These are phyloP conservation scores for Leucosticte australis DNA, from an alignment of 2,113 vertebrate species.

Conservation along the genomic window DNA sequence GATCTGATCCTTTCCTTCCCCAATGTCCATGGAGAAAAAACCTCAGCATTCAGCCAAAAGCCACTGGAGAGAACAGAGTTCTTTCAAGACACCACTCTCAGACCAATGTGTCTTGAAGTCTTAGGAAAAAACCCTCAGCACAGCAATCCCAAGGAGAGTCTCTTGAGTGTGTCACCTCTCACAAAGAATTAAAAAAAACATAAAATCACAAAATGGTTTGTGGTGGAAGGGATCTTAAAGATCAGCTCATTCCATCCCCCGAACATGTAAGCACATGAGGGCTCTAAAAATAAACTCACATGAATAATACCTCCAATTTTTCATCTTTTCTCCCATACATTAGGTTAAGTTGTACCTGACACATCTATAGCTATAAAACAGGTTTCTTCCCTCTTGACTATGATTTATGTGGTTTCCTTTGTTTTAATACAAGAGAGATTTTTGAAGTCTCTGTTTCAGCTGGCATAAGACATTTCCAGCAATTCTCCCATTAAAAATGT, in stretches of 20 bases:
- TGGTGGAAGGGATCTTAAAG: neutral
- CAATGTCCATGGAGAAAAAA: neutral
- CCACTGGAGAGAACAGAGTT: neutral
- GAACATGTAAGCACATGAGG: neutral
- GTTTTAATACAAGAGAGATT: neutral
- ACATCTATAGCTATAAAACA: neutral
- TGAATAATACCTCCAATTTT: neutral
- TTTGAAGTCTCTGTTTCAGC: neutral
- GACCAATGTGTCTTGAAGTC: neutral
- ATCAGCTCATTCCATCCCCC: neutral
- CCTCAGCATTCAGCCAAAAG: neutral
- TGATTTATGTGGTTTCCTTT: neutral
- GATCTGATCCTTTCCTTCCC: neutral
- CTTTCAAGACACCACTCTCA: neutral
- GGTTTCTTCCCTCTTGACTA: neutral
- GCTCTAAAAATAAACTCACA: neutral
- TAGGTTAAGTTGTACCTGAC: neutral
- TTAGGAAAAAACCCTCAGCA: neutral
- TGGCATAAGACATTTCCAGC: neutral
- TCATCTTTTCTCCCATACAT: neutral
- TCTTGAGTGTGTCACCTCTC: neutral
- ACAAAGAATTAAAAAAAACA: neutral
- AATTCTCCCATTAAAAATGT: slow-evolving; percentile 7
- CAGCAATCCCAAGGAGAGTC: neutral
- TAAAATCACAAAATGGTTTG: neutral